phyloP scores from a whole-genome alignment of 2,113 vertebrate genomes.

The Takifugu flavidus region DNA sequence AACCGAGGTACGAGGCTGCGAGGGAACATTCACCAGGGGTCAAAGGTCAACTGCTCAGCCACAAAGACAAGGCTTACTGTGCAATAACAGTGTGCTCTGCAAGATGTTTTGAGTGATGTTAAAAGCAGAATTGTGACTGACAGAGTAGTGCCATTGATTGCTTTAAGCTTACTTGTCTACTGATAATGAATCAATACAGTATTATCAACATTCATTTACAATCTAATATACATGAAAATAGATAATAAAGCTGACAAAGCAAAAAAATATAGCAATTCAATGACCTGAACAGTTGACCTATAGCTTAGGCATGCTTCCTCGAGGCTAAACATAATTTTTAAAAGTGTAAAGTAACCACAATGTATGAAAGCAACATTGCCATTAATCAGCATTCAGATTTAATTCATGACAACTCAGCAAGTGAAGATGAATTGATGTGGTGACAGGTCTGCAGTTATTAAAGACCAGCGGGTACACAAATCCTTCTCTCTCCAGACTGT shows the following conservation, averaged over 20 bases:
- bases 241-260: neutral
- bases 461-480: neutral
- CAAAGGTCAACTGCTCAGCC: constrained; percentile 25
- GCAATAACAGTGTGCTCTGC: constrained; percentile 33
- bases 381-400: neutral
- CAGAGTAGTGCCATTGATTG: constrained; percentile 22
- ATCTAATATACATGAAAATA: constrained; percentile 5
- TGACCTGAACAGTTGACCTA: neutral
- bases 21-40: neutral
- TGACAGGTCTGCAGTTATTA: neutral
- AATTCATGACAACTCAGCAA: neutral
- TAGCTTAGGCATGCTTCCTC: neutral
- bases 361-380: neutral
- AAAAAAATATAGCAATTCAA: neutral
- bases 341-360: neutral
- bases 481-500: neutral
- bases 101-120: constrained; percentile 11
- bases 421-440: neutral
- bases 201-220: constrained; percentile 42
- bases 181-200: constrained; percentile 5
- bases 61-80: constrained; percentile 36
- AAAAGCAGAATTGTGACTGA: constrained; percentile 33
- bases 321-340: neutral
- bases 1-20: constrained; percentile 29
- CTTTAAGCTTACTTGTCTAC: constrained; percentile 18